Conservation (phyloP, 2,888 invertebrate species). For the Drosophila incognita region DNA sequence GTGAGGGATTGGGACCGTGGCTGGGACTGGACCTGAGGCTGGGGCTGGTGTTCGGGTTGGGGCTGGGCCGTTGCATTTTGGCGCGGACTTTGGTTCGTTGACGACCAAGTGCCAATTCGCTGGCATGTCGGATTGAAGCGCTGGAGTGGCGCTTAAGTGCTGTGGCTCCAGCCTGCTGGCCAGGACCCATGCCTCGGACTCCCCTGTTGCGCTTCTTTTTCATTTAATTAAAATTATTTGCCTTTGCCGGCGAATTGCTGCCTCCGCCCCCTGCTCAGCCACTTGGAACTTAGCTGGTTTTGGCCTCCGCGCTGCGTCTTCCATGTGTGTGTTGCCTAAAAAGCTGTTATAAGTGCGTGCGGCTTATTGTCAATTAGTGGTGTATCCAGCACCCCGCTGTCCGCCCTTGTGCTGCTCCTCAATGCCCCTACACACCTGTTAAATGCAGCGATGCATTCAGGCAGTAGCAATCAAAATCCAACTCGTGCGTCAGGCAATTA, state of each 20-base stretch:
- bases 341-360: slow-evolving; percentile 60
- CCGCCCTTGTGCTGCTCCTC: background rate
- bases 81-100: slow-evolving; percentile 74
- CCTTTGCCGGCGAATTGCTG: slow-evolving; percentile 54
- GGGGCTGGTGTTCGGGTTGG: too few species aligned
- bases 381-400: slow-evolving; percentile 5
- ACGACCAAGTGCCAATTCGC: slow-evolving; percentile 76
- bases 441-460: slow-evolving; percentile 72
- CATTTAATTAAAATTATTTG: slow-evolving; percentile 79
- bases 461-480: slow-evolving; percentile 50
- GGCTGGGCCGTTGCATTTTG: slow-evolving; percentile 66
- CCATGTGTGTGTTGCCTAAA: slow-evolving; percentile 25
- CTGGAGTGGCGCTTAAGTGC: slow-evolving; percentile 77
- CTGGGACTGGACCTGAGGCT: background rate
- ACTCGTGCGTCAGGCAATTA: slow-evolving; percentile 62
- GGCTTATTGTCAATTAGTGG: slow-evolving; percentile 75
- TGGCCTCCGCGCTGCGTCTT: slow-evolving; percentile 47
- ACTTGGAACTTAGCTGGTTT: slow-evolving; percentile 62
- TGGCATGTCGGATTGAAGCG: slow-evolving; percentile 71
- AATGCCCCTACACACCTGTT: slow-evolving; percentile 18
- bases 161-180: slow-evolving; percentile 41
- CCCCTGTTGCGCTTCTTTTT: slow-evolving; percentile 69
- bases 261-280: slow-evolving; percentile 32
- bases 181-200: slow-evolving; percentile 20
- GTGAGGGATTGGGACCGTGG: slow-evolving; percentile 17